Conservation (phyloP, 2,888 invertebrate genomes). For the Dione vanillae region DNA sequence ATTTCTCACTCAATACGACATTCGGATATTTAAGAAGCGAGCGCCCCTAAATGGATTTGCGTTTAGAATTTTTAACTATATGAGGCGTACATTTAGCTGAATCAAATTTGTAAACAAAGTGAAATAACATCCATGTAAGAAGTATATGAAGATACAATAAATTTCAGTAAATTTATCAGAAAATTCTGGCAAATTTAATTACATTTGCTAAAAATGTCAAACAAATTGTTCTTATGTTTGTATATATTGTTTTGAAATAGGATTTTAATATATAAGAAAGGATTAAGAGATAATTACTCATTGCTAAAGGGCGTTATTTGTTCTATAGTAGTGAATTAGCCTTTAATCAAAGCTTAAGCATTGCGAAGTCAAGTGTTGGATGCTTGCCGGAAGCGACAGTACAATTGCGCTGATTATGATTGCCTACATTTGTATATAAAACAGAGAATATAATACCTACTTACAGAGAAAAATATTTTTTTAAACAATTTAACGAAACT, state of each 20-base stretch:
- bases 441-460: constrained; percentile 7
- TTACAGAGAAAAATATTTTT: neutral
- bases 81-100: too few species aligned
- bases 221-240: neutral
- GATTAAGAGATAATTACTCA: constrained; percentile 10
- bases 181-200: too few species aligned
- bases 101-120: too few species aligned
- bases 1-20: too few species aligned
- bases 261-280: constrained; percentile 1
- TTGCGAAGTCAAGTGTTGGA: constrained; percentile 25
- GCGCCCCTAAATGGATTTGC: too few species aligned
- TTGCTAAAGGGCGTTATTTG: constrained; percentile 29
- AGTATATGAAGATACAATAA: too few species aligned
- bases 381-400: constrained; percentile 29
- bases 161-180: too few species aligned
- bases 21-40: too few species aligned
- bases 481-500: neutral
- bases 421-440: constrained; percentile 24
- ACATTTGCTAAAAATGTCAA: too few species aligned
- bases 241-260: neutral
- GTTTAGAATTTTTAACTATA: too few species aligned
- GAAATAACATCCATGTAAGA: too few species aligned
- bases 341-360: constrained; percentile 35
- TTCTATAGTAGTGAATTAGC: constrained; percentile 34
- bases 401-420: constrained; percentile 33